Conservation (phyloP, 2,113 vertebrate genomes). For the Ceyx margarethae region DNA sequence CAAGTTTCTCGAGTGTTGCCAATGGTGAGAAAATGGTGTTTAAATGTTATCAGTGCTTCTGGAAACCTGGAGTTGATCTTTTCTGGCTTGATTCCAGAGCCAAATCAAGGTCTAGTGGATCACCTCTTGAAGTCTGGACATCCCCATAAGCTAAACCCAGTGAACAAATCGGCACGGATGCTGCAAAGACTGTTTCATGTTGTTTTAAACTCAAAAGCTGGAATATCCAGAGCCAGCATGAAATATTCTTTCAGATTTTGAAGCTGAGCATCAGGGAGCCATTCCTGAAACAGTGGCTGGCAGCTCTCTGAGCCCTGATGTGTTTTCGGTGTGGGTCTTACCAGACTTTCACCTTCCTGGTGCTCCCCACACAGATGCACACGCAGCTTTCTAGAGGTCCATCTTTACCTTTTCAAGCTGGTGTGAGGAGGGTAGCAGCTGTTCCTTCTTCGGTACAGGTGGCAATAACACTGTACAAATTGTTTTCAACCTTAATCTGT, state of each 20-base stretch:
- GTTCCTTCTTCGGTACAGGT: not conserved
- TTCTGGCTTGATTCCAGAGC: not conserved
- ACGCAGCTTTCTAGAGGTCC: not conserved
- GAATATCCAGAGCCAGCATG: not conserved
- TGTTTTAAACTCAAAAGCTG: not conserved
- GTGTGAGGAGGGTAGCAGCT: slow-evolving; percentile 7
- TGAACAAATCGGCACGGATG: not conserved
- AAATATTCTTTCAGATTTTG: slow-evolving; percentile 8
- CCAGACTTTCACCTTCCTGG: not conserved
- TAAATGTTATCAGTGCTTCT: not conserved
- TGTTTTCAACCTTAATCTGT: slow-evolving; percentile 1
- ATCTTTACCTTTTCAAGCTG: not conserved
- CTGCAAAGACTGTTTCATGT: not conserved
- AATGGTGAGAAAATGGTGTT: not conserved
- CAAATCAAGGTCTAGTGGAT: not conserved
- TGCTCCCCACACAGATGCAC: not conserved
- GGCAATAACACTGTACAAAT: not conserved
- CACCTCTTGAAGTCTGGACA: not conserved
- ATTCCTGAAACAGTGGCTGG: slow-evolving; percentile 1
- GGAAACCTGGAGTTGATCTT: not conserved
- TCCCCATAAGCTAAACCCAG: not conserved
- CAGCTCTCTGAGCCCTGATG: not conserved
- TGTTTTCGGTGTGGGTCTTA: not conserved
- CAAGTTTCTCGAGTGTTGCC: not conserved
- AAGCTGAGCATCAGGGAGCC: slow-evolving; percentile 22